phyloP scores from a whole-genome alignment of 2,797 vertebrate genomes.

The Myotis pilosus region DNA sequence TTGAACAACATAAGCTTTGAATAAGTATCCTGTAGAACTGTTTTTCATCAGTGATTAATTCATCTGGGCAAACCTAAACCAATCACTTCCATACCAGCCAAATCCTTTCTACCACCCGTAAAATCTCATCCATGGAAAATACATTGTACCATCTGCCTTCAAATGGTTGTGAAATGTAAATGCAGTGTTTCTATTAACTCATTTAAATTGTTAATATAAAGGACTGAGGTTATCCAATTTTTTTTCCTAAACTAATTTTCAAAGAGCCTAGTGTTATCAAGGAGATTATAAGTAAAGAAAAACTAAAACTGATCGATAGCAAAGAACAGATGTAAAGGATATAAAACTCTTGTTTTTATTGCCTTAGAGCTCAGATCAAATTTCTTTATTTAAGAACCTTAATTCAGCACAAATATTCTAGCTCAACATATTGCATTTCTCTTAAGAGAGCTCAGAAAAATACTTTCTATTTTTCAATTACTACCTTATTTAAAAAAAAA shows the following conservation, averaged over 20 bases:
- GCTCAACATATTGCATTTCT: not conserved
- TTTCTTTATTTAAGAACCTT: not conserved
- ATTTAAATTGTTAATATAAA: constrained; percentile 21
- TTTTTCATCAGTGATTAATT: constrained; percentile 46
- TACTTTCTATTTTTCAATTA: not conserved
- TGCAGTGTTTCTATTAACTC: not conserved
- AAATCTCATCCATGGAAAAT: not conserved
- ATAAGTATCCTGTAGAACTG: not conserved
- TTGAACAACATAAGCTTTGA: constrained; percentile 11
- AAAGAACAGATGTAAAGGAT: not conserved
- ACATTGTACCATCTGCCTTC: not conserved
- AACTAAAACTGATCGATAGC: not conserved
- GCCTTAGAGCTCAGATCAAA: not conserved
- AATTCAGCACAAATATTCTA: not conserved
- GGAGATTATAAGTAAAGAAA: not conserved
- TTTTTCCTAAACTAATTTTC: not conserved
- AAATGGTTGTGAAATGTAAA: not conserved
- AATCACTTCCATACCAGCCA: constrained; percentile 46
- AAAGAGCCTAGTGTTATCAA: constrained; percentile 10
- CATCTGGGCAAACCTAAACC: constrained; percentile 38
- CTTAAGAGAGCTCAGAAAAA: not conserved
- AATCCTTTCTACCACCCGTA: constrained; percentile 9
- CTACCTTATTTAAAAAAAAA: not conserved
- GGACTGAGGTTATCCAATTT: not conserved
- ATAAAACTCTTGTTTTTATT: not conserved